Conservation (phyloP, 2,113 vertebrate species). For the Elephas maximus region DNA sequence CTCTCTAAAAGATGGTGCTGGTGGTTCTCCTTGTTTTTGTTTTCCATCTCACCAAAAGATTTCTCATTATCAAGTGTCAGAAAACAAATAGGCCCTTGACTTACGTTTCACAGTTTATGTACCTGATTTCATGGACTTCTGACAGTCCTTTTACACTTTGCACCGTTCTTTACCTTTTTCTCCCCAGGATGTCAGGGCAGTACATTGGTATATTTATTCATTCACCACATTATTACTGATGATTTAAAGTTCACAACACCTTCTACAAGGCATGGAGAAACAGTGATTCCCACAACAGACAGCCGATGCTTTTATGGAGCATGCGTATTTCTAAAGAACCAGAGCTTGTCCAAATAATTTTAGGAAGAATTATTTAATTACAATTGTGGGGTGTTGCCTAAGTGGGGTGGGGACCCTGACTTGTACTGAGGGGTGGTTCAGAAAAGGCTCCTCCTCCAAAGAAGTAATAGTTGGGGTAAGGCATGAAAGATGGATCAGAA, state of each 20-base stretch:
- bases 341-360: constrained; percentile 33
- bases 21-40: constrained; percentile 18
- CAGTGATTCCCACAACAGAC: not conserved
- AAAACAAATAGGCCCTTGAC: constrained; percentile 61
- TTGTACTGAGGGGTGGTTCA: not conserved
- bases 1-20: not conserved
- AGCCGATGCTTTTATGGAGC: not conserved
- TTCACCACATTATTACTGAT: not conserved
- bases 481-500: not conserved
- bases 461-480: not conserved
- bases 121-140: constrained; percentile 11
- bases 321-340: constrained; percentile 23
- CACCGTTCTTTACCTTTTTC: not conserved
- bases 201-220: not conserved
- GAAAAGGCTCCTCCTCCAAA: not conserved
- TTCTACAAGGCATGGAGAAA: constrained; percentile 37
- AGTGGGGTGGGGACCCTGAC: not conserved
- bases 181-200: not conserved
- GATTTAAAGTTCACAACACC: not conserved
- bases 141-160: not conserved
- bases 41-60: not conserved
- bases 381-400: not conserved
- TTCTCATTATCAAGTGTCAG: constrained; percentile 52
- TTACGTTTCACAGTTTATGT: constrained; percentile 22
- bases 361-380: not conserved